Conservation (phyloP, 2,113 vertebrate genomes). For the Murina feae region DNA sequence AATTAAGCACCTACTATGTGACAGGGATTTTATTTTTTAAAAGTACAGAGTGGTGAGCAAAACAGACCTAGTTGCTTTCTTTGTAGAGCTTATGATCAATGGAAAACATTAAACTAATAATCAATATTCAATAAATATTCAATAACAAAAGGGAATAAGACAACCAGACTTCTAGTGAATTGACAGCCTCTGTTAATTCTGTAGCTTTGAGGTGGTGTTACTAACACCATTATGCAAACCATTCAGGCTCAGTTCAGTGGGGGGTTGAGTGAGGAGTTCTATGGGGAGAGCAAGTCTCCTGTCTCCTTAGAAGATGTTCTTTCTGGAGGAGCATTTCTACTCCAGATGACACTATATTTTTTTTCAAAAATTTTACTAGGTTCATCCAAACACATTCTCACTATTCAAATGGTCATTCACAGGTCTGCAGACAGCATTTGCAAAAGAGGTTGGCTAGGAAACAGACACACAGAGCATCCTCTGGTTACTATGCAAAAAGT, state of each 20-base stretch:
- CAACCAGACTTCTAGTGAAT: not conserved
- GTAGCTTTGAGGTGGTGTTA: not conserved
- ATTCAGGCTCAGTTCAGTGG: not conserved
- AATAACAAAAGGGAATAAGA: not conserved
- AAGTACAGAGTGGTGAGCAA: not conserved
- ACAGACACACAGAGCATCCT: not conserved
- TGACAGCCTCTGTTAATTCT: not conserved
- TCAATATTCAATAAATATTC: not conserved
- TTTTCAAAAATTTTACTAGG: not conserved
- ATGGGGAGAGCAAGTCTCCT: too few species aligned
- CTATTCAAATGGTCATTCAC: not conserved
- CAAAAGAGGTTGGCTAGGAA: not conserved
- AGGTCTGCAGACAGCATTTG: not conserved
- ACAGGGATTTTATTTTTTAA: not conserved
- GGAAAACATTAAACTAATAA: not conserved
- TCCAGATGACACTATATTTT: not conserved
- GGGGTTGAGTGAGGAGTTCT: not conserved
- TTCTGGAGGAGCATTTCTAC: not conserved
- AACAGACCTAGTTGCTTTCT: not conserved
- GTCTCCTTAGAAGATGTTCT: not conserved
- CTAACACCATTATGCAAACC: not conserved
- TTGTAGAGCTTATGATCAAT: not conserved
- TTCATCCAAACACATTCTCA: not conserved
- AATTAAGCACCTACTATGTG: not conserved
- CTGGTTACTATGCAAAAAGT: not conserved